Percentiles rank a stretch among this genome's conserved stretches.
Evolutionary conservation across 1,140 invertebrate genomes (phyloP).

Genomic region (Caerostris darwini): DNA sequence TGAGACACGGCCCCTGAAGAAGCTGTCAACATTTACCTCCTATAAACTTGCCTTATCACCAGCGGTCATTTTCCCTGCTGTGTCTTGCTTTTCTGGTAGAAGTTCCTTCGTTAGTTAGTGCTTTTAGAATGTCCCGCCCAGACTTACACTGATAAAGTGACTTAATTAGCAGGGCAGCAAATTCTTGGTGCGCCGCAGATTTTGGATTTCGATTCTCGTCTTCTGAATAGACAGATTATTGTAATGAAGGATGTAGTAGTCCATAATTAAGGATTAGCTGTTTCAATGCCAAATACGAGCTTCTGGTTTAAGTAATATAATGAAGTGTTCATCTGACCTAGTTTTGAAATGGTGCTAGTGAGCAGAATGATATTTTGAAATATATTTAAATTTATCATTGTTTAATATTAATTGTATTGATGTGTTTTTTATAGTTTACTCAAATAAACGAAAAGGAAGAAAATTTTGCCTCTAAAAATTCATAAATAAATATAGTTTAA

Average conservation of each 20-base stretch:
- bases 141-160: background rate
- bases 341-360: too few species aligned
- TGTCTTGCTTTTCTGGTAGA: background rate
- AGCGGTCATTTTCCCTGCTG: conserved; percentile 4
- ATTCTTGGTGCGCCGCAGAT: background rate
- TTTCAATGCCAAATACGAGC: too few species aligned
- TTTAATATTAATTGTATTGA: too few species aligned
- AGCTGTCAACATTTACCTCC: conserved; percentile 9
- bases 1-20: background rate
- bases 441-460: too few species aligned
- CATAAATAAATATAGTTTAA: too few species aligned
- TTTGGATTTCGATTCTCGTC: background rate
- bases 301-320: too few species aligned
- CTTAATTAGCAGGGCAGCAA: background rate
- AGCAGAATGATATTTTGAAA: too few species aligned
- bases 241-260: background rate
- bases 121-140: background rate
- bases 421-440: too few species aligned
- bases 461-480: too few species aligned
- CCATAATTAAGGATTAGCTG: background rate
- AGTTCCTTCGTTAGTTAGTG: background rate
- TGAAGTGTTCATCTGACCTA: too few species aligned
- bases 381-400: too few species aligned
- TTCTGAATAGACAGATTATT: background rate
- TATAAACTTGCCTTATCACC: background rate